Base-by-base conservation (phyloP, 2,888 invertebrate genomes). In the Drosophila kambysellisi region DNA sequence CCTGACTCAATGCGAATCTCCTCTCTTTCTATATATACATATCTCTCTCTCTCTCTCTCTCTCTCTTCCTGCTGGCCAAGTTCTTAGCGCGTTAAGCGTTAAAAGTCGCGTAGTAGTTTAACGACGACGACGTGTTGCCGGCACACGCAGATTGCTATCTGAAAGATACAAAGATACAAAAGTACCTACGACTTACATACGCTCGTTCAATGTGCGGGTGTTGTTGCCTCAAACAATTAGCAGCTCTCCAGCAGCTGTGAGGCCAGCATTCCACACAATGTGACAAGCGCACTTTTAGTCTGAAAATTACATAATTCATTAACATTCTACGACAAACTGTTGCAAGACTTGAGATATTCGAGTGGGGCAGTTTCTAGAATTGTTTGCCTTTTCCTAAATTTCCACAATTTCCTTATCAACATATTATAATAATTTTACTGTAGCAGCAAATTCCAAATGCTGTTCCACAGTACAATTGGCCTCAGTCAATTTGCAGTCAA, bases 31-130 rank as follows among this genome's bases (percentile, higher is more conserved):
- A 12, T 8, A 12, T 20, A 11, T 43, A 20, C 12, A 4, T 41
- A 12, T 12, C 4, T 7, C n/a, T n/a, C 15, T 7, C 15, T 25
- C 17, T n/a, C 20, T 30, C 11, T 9, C 3, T 12, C 33, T 2
- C 37, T n/a, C 58, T 35, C n/a, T 25, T 43, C 35, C 33, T 11
- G n/a, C 52, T 20, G 43, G 58, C 78, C 76, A 70, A 79, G 83
- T 86, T 84, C 79, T 85, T 84, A 81, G 88, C 72, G 70, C 80
- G 72, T 76, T 85, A 79, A 81, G 70, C 80, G 72, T 77, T 85
- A 79, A 81, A 76, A 89, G 85, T 83, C 87, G 83, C 87, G 77
- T 90, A 75, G 82, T 89, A 76, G 87, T 79, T 87, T 87, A 87
- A 87, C 87, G 89, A 87, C 80, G 66, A 74, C 90, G 78, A 87